Conservation (phyloP, 2,797 vertebrate species). For the Sparidentex hasta region DNA sequence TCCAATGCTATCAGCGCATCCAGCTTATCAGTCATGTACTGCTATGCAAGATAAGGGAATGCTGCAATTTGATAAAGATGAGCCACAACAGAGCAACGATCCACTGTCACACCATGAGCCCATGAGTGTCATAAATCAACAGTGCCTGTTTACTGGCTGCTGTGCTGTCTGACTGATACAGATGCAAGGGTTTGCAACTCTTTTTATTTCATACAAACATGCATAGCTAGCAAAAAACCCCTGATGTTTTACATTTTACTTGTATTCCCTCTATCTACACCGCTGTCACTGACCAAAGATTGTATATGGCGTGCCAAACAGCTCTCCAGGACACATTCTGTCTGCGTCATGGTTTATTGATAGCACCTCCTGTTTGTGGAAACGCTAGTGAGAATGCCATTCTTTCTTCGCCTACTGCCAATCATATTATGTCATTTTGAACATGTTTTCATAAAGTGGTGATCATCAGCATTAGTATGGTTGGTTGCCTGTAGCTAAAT, state of each 20-base stretch:
- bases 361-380: background rate
- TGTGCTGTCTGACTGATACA: slow-evolving; percentile 58
- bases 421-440: background rate
- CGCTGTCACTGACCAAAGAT: slow-evolving; percentile 56
- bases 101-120: slow-evolving; percentile 30
- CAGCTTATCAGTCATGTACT: slow-evolving; percentile 42
- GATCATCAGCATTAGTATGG: no score
- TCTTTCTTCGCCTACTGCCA: background rate
- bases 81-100: slow-evolving; percentile 14
- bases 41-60: slow-evolving; percentile 59
- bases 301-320: slow-evolving; percentile 36
- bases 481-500: no score
- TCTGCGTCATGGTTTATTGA: background rate
- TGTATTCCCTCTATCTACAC: slow-evolving; percentile 35
- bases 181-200: slow-evolving; percentile 47
- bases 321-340: slow-evolving; percentile 21
- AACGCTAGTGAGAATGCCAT: background rate
- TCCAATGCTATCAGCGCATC: slow-evolving; percentile 22
- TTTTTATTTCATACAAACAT: slow-evolving; percentile 56
- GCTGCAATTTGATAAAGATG: slow-evolving; percentile 50
- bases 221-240: slow-evolving; percentile 47
- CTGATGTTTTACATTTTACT: slow-evolving; percentile 57
- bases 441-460: background rate
- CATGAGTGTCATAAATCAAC: slow-evolving; percentile 62
- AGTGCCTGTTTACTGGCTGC: slow-evolving; percentile 45